These are phyloP conservation scores for Beroe ovata DNA, from an alignment of 37 sponge, comb jelly and placozoan genomes.

Conservation along the genomic window DNA sequence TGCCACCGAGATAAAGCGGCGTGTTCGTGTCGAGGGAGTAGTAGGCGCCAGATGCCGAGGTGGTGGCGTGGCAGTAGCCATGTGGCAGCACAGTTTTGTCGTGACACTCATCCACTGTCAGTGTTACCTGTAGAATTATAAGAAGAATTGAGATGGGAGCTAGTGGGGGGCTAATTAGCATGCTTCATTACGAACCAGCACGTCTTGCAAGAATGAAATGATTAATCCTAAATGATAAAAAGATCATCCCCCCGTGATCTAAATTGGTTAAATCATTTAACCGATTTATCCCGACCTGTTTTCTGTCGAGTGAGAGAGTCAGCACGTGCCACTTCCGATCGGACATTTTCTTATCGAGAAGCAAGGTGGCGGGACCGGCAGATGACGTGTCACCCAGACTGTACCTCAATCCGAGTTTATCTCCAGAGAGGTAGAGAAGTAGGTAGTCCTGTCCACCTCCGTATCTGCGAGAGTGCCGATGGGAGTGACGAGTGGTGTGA, in stretches of 20 bases:
- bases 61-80: neutral
- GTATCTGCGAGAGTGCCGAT: no score
- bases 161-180: no score
- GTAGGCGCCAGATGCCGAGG: constrained; percentile 26
- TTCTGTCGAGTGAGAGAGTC: neutral
- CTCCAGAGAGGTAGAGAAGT: neutral
- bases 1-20: constrained; percentile 41
- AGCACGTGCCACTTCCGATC: constrained; percentile 30
- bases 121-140: neutral
- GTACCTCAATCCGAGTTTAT: neutral
- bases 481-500: neutral
- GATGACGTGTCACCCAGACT: neutral
- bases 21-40: constrained; percentile 62
- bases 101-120: constrained; percentile 1
- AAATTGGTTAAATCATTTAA: no score
- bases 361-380: neutral
- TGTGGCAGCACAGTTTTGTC: neutral
- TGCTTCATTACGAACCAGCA: no score
- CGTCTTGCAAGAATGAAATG: no score
- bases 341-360: neutral
- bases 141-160: no score
- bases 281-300: no score
- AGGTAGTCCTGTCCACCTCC: constrained; percentile 41
- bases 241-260: no score
- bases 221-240: no score